A percentile compares a stretch with the other conserved stretches of the same genome.
phyloP scores from a whole-genome alignment of 2,888 invertebrate genomes.

The Xestobium rufovillosum region DNA sequence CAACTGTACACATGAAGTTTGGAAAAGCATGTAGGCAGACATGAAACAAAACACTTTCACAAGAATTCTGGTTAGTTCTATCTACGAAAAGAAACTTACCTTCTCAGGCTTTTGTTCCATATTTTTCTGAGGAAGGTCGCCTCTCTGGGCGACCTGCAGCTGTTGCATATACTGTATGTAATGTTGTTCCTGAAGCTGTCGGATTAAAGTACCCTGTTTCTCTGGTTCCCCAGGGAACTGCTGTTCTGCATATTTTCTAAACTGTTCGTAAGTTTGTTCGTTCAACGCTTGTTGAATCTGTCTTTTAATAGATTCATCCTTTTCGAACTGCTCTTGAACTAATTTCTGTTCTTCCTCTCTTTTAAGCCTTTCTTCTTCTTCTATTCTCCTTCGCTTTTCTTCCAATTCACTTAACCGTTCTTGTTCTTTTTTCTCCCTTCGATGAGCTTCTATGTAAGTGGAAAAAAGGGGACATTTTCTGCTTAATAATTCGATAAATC shows the following conservation, averaged over 20 bases:
- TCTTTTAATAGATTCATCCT: constrained; percentile 58
- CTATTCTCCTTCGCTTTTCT: constrained; percentile 50
- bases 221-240: constrained; percentile 78
- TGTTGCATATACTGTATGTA: constrained; percentile 99
- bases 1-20: too few relatives aligned
- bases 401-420: constrained; percentile 52
- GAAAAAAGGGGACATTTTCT: constrained; percentile 83
- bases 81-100: too few relatives aligned
- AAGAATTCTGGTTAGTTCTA: too few relatives aligned
- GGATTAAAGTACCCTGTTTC: constrained; percentile 87
- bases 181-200: constrained; percentile 96
- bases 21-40: too few relatives aligned
- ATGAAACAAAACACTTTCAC: too few relatives aligned
- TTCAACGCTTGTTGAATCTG: constrained; percentile 95
- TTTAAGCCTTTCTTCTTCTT: constrained; percentile 53
- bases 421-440: constrained; percentile 78
- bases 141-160: constrained; percentile 51
- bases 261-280: constrained; percentile 86
- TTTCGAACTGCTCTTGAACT: constrained; percentile 53
- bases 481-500: constrained; percentile 84
- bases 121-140: too few relatives aligned
- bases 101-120: too few relatives aligned
- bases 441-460: constrained; percentile 85
- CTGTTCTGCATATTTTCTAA: constrained; percentile 85
- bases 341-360: constrained; percentile 58